These are phyloP conservation scores for Uropetala carovei DNA, from an alignment of 2,888 invertebrate genomes.

Conservation along the genomic window DNA sequence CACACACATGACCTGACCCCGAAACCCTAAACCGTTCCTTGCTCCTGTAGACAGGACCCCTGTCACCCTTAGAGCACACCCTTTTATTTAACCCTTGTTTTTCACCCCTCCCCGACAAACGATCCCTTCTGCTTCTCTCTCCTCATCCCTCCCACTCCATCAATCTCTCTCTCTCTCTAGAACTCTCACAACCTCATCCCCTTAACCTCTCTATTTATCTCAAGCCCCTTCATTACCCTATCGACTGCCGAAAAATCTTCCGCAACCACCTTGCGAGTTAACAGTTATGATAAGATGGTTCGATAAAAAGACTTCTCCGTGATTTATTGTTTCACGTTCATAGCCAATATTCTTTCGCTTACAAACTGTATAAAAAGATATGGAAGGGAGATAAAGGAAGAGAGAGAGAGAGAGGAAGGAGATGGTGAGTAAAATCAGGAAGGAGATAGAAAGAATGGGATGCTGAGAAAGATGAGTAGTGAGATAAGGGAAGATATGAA, in stretches of 20 bases:
- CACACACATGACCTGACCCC: neutral
- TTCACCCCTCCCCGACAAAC: neutral
- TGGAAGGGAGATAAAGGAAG: neutral
- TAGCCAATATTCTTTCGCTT: too few relatives aligned
- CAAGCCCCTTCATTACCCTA: neutral
- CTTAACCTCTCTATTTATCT: neutral
- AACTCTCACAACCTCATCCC: neutral
- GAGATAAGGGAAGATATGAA: neutral
- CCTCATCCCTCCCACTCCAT: neutral
- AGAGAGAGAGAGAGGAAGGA: neutral
- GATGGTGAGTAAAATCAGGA: neutral
- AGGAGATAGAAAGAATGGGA: neutral
- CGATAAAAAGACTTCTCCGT: too few relatives aligned
- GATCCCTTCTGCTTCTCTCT: neutral
- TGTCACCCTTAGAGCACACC: neutral
- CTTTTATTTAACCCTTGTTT: neutral
- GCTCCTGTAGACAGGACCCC: constrained; percentile 30
- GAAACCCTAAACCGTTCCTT: neutral
- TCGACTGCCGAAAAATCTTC: neutral
- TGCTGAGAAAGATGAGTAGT: neutral
- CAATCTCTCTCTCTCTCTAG: neutral
- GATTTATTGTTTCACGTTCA: too few relatives aligned
- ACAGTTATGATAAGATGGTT: too few relatives aligned
- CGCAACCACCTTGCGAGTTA: neutral
- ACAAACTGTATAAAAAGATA: neutral